These are phyloP conservation scores for Actinia tenebrosa DNA, from an alignment of 64 coral and sea anemone species.

Conservation along the genomic window DNA sequence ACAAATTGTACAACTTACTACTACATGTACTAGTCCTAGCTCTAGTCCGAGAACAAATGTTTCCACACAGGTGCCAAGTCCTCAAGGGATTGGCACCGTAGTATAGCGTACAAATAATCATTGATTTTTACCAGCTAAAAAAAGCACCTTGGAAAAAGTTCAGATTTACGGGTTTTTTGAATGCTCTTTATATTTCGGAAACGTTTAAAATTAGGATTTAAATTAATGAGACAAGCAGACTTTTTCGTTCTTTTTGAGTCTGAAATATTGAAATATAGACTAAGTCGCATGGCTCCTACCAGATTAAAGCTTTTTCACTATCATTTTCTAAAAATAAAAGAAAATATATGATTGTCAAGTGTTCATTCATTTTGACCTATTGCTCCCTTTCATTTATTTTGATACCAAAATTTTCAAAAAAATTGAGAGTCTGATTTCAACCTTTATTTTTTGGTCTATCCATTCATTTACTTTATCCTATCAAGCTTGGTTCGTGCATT, in stretches of 20 bases:
- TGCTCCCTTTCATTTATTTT: too few species aligned
- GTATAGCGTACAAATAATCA: background rate
- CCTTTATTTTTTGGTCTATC: too few species aligned
- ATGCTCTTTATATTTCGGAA: background rate
- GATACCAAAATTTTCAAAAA: too few species aligned
- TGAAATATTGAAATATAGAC: background rate
- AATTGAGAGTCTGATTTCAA: too few species aligned
- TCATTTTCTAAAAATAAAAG: background rate
- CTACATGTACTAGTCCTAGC: background rate
- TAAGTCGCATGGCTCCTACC: background rate
- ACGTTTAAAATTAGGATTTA: background rate
- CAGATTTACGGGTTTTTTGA: background rate
- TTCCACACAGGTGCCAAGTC: background rate
- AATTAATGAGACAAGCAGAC: background rate
- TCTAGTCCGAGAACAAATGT: background rate
- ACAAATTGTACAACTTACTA: slow-evolving; percentile 13
- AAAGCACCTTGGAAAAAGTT: background rate
- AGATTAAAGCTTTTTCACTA: background rate
- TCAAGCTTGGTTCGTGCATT: too few species aligned
- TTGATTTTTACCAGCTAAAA: background rate
- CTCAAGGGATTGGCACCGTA: background rate
- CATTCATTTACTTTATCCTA: too few species aligned
- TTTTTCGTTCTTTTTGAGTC: background rate
- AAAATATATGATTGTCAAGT: too few species aligned
- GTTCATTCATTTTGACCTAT: too few species aligned